Base-by-base conservation (phyloP, 2,113 vertebrate species). In the Hoplias malabaricus region DNA sequence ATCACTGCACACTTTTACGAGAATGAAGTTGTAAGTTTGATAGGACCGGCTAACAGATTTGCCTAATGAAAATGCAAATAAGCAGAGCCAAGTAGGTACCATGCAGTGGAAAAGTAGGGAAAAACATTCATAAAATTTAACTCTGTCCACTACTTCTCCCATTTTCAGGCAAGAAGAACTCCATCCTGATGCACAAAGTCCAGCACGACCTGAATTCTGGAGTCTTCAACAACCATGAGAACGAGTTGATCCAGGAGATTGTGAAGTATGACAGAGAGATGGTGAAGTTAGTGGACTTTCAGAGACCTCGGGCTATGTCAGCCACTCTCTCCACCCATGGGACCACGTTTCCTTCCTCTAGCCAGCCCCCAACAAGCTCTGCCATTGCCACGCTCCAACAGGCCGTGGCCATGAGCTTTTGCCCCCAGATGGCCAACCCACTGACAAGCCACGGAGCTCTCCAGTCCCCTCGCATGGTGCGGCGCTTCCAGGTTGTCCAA, bases 211-310 rank as follows among this genome's bases (percentile, higher is more conserved):
- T 99, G 76, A 95, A 94, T 91, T 96, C 98, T 0, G 98, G 98
- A 0, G 94, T 98, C 75, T 99, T 99, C 92, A 99, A 99, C 93
- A 99, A 98, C 91, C 95, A 91, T 16, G 98, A 99, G 90, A 98
- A 98, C 2, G 98, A 98, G 85, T 96, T 98, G 90, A 99, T 99
- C 86, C 97, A 98, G 87, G 96, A 98, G 90, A 99, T 99, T 0
- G 97, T 99, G 67, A 99, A 99, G 86, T 99, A 99, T 0, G 98
- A 99, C 82, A 93, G 98, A 3, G 96, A 99, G 91, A 99, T 99
- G 97, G 96, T 94, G 59, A 95, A 97, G 81, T 95, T 96, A 83
- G 95, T 96, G 0, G 96, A 96, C 50, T 87, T 93, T 53, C 95
- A 94, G 40, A 93, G 93, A 31, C 92, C 92, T 1, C 90, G 90